Evolutionary conservation across 2,113 vertebrate species (phyloP).

Genomic region (Chloropsis hardwickii): DNA sequence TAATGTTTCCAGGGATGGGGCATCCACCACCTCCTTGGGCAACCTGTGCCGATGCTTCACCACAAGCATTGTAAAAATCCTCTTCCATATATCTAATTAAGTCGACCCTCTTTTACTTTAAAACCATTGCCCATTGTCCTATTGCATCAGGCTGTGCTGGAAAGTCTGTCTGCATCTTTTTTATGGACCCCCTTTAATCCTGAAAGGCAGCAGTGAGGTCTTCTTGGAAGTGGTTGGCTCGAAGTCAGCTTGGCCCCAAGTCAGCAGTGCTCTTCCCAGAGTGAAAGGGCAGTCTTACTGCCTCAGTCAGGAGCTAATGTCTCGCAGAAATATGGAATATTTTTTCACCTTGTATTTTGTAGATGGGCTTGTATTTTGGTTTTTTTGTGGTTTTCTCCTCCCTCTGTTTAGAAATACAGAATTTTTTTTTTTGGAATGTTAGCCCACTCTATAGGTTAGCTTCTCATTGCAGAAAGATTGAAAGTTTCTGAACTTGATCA

Average conservation of each 20-base stretch:
- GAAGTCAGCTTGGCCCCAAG: not conserved
- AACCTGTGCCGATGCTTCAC: not conserved
- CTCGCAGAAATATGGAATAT: not conserved
- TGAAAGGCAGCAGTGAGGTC: not conserved
- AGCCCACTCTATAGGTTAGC: not conserved
- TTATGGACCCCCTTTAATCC: not conserved
- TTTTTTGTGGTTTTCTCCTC: not conserved
- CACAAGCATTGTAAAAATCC: not conserved
- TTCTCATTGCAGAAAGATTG: not conserved
- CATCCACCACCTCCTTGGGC: not conserved
- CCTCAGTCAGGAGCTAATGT: not conserved
- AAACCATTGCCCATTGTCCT: not conserved
- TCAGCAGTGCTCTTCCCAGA: rapidly evolving
- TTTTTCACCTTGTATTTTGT: not conserved
- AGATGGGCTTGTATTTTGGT: not conserved
- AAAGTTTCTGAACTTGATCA: not conserved
- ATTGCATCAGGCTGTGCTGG: not conserved
- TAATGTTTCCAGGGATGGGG: not conserved
- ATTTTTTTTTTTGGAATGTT: not conserved
- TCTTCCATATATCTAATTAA: not conserved
- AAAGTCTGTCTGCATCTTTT: not conserved
- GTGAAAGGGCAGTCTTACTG: not conserved
- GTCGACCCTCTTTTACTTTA: not conserved
- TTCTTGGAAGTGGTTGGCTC: not conserved
- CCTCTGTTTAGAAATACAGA: rapidly evolving